Percentiles rank a stretch among this genome's conserved stretches.
Conservation (phyloP, 1,140 invertebrate species). For the Goniozus legneri region DNA sequence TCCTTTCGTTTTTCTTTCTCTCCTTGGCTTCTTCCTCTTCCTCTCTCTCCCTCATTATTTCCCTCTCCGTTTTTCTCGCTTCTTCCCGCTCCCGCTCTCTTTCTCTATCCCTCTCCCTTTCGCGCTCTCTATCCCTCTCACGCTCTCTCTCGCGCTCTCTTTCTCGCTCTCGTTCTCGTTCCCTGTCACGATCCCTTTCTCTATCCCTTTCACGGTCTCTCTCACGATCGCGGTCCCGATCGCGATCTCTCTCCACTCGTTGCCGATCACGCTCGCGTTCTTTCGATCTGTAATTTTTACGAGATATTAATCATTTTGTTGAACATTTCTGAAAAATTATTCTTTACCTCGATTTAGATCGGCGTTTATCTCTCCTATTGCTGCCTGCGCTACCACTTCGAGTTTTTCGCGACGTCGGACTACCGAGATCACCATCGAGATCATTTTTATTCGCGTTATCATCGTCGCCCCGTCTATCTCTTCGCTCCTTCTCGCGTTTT, state of each 20-base stretch:
- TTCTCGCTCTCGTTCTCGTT: constrained; percentile 39
- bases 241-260: constrained; percentile 40
- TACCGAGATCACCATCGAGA: constrained; percentile 46
- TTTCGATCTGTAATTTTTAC: constrained; percentile 31
- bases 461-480: constrained; percentile 38
- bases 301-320: constrained; percentile 1
- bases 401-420: constrained; percentile 45
- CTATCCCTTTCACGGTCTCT: constrained; percentile 36
- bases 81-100: constrained; percentile 51
- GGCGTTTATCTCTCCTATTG: constrained; percentile 48
- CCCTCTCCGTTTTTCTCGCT: constrained; percentile 59
- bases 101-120: constrained; percentile 39
- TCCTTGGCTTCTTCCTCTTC: constrained; percentile 90
- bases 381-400: constrained; percentile 40
- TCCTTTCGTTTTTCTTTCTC: constrained; percentile 83
- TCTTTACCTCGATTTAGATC: constrained; percentile 55
- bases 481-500: constrained; percentile 47
- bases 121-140: constrained; percentile 31
- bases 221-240: constrained; percentile 48
- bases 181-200: constrained; percentile 37
- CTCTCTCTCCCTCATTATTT: constrained; percentile 73
- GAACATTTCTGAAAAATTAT: no score
- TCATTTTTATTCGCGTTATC: constrained; percentile 50
- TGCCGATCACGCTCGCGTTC: constrained; percentile 55
- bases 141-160: constrained; percentile 41